phyloP scores from a whole-genome alignment of 2,797 vertebrate genomes.

The Propithecus perrieri region DNA sequence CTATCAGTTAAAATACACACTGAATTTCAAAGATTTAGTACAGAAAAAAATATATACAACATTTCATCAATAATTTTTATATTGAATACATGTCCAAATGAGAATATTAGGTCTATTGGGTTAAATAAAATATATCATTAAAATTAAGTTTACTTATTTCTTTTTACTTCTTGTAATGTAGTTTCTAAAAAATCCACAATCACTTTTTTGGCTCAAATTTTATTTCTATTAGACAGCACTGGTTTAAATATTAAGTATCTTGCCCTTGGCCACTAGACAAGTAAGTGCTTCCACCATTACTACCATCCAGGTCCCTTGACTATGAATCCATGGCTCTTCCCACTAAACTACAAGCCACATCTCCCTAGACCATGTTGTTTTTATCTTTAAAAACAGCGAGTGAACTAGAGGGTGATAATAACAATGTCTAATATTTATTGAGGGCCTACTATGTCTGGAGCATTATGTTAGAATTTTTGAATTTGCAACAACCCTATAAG shows the following conservation, averaged over 20 bases:
- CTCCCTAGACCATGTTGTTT: neutral
- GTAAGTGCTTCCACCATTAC: neutral
- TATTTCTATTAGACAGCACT: neutral
- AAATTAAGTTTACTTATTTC: neutral
- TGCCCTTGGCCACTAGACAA: neutral
- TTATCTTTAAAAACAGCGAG: neutral
- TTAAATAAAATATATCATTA: slow-evolving; percentile 32
- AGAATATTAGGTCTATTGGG: neutral
- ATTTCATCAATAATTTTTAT: slow-evolving; percentile 38
- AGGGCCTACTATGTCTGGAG: neutral
- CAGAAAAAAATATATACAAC: neutral
- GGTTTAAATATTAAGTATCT: neutral
- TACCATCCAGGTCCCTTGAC: neutral
- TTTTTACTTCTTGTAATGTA: neutral
- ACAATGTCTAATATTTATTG: neutral
- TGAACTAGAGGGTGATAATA: neutral
- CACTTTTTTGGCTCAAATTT: neutral
- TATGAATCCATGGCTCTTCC: neutral
- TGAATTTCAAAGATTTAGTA: slow-evolving; percentile 12
- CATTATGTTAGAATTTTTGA: neutral
- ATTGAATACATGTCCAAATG: neutral
- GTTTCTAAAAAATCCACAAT: slow-evolving; percentile 31
- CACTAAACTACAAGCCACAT: neutral
- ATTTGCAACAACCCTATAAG: neutral
- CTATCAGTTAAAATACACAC: neutral